Evolutionary conservation across 1,140 invertebrate species (phyloP), one percentile per base, ranked within the genome.

Genomic region (Heliconius himera): DNA sequence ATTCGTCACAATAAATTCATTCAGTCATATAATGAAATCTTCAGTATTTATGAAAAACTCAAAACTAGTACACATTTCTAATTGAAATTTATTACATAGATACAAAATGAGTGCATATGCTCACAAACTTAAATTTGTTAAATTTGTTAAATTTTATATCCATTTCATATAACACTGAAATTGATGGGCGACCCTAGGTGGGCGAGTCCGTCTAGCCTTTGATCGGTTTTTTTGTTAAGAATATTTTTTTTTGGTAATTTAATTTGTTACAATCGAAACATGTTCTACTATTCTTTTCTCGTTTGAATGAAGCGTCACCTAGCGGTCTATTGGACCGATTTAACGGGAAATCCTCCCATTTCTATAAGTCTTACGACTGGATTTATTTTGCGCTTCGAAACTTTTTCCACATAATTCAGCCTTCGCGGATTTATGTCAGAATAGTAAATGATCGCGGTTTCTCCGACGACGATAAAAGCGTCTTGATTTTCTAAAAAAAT

Each of bases 261-360:
- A 4, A 46, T 46, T 46, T 8, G 49, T 20, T 20, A 51, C 49
- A 51, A 20, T 51, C 18, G 0, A 56, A n/a, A 56, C 1, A 84
- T 85, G 84, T 89, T 91, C 89, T 87, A 82, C 79, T 77, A 82
- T 76, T 82, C 81, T 88, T 86, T 73, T 83, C 85, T 66, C 60
- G 82, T 83, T 89, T 85, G 87, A 84, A 75, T 46, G 26, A 76
- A 76, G 83, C 86, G 85, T 88, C 86, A 91, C 86, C 90, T 90
- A 91, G 91, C 87, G 86, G 87, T 84, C 85, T 85, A 83, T 90
- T 89, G 85, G 82, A 85, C 26, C 89, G 88, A 89, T 90, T 92
- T 91, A 91, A 90, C 87, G 85, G 85, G 84, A 88, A 73, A 86
- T 88, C 88, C 86, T 88, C 85, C 89, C 87, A 91, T 92, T 92